Percentiles rank a stretch among this genome's conserved stretches.
Conservation (phyloP, 2,797 vertebrate genomes). For the Neosilurus hyrtlii region DNA sequence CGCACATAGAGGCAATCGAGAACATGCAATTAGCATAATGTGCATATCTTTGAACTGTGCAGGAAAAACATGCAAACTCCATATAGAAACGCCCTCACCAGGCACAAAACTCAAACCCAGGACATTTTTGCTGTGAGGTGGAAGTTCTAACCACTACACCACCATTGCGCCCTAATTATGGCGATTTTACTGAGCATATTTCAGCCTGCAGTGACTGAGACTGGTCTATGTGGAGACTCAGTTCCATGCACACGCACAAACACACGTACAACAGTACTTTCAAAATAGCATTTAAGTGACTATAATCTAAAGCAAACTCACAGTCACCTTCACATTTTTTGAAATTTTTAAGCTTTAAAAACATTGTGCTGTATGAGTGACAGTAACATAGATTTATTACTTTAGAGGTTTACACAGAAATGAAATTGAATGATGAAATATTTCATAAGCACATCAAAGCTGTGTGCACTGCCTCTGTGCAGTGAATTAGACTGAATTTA, state of each 20-base stretch:
- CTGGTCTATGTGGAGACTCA: neutral
- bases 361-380: neutral
- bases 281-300: neutral
- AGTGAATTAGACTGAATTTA: neutral
- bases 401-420: slow-evolving; percentile 5
- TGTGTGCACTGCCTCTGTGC: neutral
- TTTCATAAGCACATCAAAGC: slow-evolving; percentile 17
- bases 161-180: no score
- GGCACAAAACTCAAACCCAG: no score
- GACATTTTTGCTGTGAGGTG: no score
- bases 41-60: no score
- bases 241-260: neutral
- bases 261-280: neutral
- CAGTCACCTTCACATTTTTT: neutral
- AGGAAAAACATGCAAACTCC: no score
- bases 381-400: neutral
- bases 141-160: no score
- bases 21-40: no score
- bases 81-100: no score
- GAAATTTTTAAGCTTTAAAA: neutral
- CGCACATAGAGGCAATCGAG: no score
- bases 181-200: neutral
- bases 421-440: neutral
- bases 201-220: neutral
- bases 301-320: neutral